Evolutionary conservation across 2,113 vertebrate genomes (phyloP).

Genomic region (Tichodroma muraria): DNA sequence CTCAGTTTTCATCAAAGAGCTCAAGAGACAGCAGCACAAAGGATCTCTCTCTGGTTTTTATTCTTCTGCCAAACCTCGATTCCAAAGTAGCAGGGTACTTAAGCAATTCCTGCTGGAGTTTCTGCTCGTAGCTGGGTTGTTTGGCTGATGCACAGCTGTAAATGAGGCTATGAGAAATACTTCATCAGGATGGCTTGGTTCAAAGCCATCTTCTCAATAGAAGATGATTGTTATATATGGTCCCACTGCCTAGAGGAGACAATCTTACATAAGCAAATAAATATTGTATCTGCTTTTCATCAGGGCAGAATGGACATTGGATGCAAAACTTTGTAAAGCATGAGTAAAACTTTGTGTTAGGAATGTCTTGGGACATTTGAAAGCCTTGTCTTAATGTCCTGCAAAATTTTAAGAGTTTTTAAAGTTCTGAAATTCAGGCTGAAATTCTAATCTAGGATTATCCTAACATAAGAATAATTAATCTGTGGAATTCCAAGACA

Average conservation of each 20-base stretch:
- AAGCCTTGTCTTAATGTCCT: neutral
- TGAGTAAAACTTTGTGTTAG: neutral
- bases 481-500: neutral
- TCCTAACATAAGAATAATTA: neutral
- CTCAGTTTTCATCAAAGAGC: neutral
- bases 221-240: neutral
- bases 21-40: conserved; percentile 5
- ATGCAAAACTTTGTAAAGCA: neutral
- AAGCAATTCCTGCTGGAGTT: neutral
- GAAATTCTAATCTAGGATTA: neutral
- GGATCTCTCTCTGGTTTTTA: neutral
- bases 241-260: neutral
- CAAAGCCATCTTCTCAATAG: conserved; percentile 17
- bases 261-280: conserved; percentile 21
- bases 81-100: neutral
- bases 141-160: conserved; percentile 27
- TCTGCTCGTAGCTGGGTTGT: conserved; percentile 2
- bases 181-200: conserved; percentile 28
- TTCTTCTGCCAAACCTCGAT: neutral
- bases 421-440: neutral
- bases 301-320: neutral
- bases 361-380: neutral
- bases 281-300: neutral
- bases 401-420: neutral
- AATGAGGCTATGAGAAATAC: conserved; percentile 24